Base-by-base conservation (phyloP, 2,797 vertebrate species). In the Perodicticus potto region DNA sequence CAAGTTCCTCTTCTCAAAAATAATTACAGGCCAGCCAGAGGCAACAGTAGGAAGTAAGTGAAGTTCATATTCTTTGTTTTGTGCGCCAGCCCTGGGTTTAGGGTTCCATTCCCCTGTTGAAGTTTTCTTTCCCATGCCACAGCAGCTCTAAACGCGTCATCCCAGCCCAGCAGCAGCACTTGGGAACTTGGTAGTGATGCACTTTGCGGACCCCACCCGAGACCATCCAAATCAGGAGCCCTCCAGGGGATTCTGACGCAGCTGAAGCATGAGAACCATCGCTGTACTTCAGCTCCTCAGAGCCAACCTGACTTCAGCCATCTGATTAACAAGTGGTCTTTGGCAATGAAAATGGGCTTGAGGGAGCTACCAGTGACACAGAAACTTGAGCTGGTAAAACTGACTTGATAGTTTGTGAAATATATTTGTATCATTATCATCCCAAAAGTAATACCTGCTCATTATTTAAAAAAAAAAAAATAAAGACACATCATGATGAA, bases 1-100 rank as follows among this genome's bases (percentile, higher is more conserved):
- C 94, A 96, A 93, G 93, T 94, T 97, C 45, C 85, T 81, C 55
- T 84, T 45, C 92, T 95, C 45, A 84, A 86, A 97, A 95, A 95
- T 89, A 93, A 97, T 89, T 84, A 81, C 72, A 93, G 84, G 43
- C 72, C 85, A 95, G 92, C 97, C 89, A 86, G 88, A 84, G 96
- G 95, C 94, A 80, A 94, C 87, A 88, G 67, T 74, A 27, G 61
- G 25, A 80, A 93, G 32, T 65, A 78, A 70, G 45, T 61, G 67
- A 80, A 45, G 76, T 89, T 95, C 55, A 92, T 90, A 81, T 29
- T 74, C 34, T 53, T 45, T 59, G 25, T 67, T 91, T 86, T 65
- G 22, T 10, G 55, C 19, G 72, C 40, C 78, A 61, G 63, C 16
- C 49, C 32, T 69, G 84, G 27, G 8, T 14, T 59, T 69, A 27